These are phyloP conservation scores for Platycheirus albimanus DNA, from an alignment of 2,888 invertebrate species.

Conservation along the genomic window DNA sequence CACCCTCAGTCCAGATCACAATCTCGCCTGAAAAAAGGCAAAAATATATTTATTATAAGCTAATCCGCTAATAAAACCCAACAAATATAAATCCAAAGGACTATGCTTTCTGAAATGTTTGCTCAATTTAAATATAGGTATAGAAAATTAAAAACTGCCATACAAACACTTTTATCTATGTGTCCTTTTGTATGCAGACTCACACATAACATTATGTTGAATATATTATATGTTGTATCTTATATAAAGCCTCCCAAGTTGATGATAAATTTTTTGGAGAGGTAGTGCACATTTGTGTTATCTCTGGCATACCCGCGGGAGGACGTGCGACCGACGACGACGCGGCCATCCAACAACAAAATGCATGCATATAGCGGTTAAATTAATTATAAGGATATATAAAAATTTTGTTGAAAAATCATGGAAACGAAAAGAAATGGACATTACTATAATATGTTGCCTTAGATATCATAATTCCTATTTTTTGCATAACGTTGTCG, in stretches of 20 bases:
- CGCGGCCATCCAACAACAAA: slow-evolving; percentile 40
- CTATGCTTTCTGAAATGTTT: too few species aligned
- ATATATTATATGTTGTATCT: slow-evolving; percentile 10
- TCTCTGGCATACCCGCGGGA: slow-evolving; percentile 62
- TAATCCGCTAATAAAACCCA: too few species aligned
- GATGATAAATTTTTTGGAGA: slow-evolving; percentile 70
- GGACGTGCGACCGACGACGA: slow-evolving; percentile 55
- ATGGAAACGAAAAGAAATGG: slow-evolving; percentile 57
- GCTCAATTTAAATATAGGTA: too few species aligned
- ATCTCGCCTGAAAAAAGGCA: too few species aligned
- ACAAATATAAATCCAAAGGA: too few species aligned
- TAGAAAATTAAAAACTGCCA: too few species aligned
- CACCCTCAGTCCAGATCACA: too few species aligned
- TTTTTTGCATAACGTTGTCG: slow-evolving; percentile 34
- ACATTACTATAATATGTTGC: slow-evolving; percentile 66
- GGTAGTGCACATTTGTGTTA: slow-evolving; percentile 73
- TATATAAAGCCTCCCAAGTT: slow-evolving; percentile 65
- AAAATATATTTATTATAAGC: too few species aligned
- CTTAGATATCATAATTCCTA: slow-evolving; percentile 65
- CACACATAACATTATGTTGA: too few species aligned
- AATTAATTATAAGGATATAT: slow-evolving; percentile 63
- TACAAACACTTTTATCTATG: too few species aligned
- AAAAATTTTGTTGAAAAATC: slow-evolving; percentile 62
- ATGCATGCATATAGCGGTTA: slow-evolving; percentile 46
- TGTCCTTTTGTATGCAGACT: too few species aligned